Evolutionary conservation across 92 coral and sea anemone species (phyloP).

Genomic region (Actinostola sp.): DNA sequence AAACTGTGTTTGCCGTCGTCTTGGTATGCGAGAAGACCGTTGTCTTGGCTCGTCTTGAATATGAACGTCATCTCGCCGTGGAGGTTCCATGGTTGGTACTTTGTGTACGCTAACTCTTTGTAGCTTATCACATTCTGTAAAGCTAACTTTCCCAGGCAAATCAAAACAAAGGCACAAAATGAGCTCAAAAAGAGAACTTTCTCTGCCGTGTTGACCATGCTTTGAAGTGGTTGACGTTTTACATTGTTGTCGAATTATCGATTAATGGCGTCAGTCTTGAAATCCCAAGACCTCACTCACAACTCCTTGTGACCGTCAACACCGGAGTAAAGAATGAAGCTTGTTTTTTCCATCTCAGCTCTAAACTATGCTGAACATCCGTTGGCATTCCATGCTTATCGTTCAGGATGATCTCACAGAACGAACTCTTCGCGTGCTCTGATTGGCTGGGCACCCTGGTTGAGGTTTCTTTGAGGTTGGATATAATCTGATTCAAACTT

Average conservation of each 20-base stretch:
- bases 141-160: constrained; percentile 23
- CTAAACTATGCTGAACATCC: neutral
- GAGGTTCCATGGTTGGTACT: constrained; percentile 53
- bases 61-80: constrained; percentile 49
- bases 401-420: neutral
- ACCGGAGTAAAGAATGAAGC: neutral
- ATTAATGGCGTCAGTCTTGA: too few species aligned
- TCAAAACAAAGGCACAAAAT: constrained; percentile 3
- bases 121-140: constrained; percentile 25
- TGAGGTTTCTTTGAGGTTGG: constrained; percentile 33
- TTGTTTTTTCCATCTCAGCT: neutral
- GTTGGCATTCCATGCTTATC: constrained; percentile 7
- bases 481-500: constrained; percentile 11
- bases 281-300: too few species aligned
- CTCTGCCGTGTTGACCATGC: constrained; percentile 6
- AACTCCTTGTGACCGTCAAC: too few species aligned
- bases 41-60: constrained; percentile 39
- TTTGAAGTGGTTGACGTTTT: neutral
- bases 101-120: constrained; percentile 26
- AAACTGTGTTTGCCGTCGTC: constrained; percentile 42
- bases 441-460: constrained; percentile 1
- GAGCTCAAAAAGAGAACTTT: neutral
- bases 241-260: too few species aligned
- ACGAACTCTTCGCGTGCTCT: neutral
- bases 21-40: constrained; percentile 56